These are phyloP conservation scores for Xestia rhomboidea DNA, from an alignment of 2,888 invertebrate species.

Conservation along the genomic window DNA sequence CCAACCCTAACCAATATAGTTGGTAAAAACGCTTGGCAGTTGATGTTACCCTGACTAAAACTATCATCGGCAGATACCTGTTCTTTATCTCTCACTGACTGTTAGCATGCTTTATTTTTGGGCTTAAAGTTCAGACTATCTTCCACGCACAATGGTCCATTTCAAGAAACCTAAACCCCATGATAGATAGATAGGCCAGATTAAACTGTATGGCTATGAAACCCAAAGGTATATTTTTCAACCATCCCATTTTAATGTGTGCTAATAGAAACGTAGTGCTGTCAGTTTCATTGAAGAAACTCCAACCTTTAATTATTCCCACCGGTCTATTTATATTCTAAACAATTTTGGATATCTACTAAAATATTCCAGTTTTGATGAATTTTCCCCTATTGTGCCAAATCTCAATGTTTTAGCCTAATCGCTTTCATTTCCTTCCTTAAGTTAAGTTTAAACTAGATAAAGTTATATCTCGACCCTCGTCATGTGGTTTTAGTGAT, in stretches of 20 bases:
- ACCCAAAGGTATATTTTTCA: not conserved
- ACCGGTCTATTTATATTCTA: not conserved
- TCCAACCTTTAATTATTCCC: not conserved
- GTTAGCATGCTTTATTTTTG: too few species aligned
- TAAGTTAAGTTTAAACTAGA: conserved; percentile 1
- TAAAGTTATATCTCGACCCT: conserved; percentile 38
- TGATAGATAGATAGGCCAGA: too few species aligned
- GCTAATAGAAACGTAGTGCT: not conserved
- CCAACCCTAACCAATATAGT: too few species aligned
- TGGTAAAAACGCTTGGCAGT: too few species aligned
- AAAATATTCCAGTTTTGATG: conserved; percentile 11
- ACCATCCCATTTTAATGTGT: not conserved
- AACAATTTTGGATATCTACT: not conserved
- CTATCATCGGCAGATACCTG: too few species aligned
- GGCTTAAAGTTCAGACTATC: too few species aligned
- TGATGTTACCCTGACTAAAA: too few species aligned
- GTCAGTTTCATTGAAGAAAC: not conserved
- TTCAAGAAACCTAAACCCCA: too few species aligned
- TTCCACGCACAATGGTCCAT: too few species aligned
- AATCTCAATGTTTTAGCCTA: conserved; percentile 2
- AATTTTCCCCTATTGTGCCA: not conserved
- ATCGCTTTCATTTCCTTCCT: conserved; percentile 30
- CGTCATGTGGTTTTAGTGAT: conserved; percentile 39
- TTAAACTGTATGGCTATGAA: too few species aligned
- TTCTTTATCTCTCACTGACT: too few species aligned